These are phyloP conservation scores for Macrophya annulata DNA, from an alignment of 2,888 invertebrate genomes.

Conservation along the genomic window DNA sequence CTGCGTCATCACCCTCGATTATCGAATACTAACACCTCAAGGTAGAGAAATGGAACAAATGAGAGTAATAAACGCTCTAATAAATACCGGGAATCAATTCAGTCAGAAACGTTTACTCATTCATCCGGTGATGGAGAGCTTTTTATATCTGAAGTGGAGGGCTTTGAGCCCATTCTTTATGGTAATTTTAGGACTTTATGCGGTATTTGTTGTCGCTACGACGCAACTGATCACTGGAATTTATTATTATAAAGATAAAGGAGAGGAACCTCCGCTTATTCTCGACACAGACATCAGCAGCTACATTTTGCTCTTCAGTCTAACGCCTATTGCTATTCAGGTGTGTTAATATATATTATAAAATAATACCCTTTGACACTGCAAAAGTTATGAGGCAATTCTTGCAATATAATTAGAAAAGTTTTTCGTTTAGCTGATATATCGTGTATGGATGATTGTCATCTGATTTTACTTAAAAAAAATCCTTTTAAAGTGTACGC, in stretches of 20 bases:
- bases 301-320: constrained; percentile 78
- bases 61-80: constrained; percentile 81
- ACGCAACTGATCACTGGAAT: constrained; percentile 78
- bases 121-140: constrained; percentile 83
- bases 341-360: constrained; percentile 67
- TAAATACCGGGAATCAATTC: constrained; percentile 81
- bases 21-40: constrained; percentile 67
- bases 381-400: neutral
- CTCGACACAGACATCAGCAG: constrained; percentile 78
- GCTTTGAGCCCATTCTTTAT: constrained; percentile 82
- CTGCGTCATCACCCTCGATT: constrained; percentile 81
- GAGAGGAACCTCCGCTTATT: constrained; percentile 67
- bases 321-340: constrained; percentile 79
- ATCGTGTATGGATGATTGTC: neutral
- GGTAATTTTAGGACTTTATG: constrained; percentile 80
- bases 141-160: constrained; percentile 82
- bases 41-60: constrained; percentile 80
- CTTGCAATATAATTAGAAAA: neutral
- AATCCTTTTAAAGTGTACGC: neutral
- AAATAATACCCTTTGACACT: no score
- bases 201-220: constrained; percentile 80
- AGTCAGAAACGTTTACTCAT: constrained; percentile 80
- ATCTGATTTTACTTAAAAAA: neutral
- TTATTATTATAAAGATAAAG: constrained; percentile 79
- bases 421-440: neutral